phyloP scores from a whole-genome alignment of 2,797 vertebrate genomes.

The Channallabes apus region DNA sequence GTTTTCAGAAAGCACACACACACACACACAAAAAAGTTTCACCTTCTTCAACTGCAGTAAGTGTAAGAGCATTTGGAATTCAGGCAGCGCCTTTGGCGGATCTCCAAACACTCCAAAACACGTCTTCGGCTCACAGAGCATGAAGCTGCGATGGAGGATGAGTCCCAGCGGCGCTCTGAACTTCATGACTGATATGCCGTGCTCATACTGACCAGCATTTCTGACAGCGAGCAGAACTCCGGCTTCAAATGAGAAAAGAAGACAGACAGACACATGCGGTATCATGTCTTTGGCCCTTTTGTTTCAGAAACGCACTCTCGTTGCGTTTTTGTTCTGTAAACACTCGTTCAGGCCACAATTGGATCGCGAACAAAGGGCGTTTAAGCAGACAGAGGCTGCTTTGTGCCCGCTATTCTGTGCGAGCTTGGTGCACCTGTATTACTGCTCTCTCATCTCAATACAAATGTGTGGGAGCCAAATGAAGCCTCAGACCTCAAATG shows the following conservation, averaged over 20 bases:
- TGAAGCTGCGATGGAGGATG: slow-evolving; percentile 29
- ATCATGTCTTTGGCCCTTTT: neutral
- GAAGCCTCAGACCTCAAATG: neutral
- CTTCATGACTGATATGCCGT: neutral
- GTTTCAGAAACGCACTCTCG: neutral
- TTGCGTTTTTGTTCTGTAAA: neutral
- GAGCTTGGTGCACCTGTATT: neutral
- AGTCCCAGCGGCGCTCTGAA: slow-evolving; percentile 15
- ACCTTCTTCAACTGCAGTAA: neutral
- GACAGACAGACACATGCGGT: neutral
- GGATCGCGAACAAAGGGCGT: neutral
- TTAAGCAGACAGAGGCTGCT: neutral
- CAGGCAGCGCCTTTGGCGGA: neutral
- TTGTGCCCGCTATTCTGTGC: neutral
- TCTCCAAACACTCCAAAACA: slow-evolving; percentile 18
- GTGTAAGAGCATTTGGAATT: slow-evolving; percentile 6
- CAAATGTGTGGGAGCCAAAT: neutral
- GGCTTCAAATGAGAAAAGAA: slow-evolving; percentile 9
- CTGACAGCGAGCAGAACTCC: slow-evolving; percentile 18
- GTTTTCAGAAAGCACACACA: neutral
- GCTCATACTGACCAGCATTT: slow-evolving; percentile 28
- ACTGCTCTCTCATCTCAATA: neutral
- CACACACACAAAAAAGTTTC: neutral
- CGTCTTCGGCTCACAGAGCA: slow-evolving; percentile 30
- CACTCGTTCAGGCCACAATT: neutral